These are phyloP conservation scores for Champsocephalus gunnari DNA, from an alignment of 2,797 vertebrate species.

Conservation along the genomic window DNA sequence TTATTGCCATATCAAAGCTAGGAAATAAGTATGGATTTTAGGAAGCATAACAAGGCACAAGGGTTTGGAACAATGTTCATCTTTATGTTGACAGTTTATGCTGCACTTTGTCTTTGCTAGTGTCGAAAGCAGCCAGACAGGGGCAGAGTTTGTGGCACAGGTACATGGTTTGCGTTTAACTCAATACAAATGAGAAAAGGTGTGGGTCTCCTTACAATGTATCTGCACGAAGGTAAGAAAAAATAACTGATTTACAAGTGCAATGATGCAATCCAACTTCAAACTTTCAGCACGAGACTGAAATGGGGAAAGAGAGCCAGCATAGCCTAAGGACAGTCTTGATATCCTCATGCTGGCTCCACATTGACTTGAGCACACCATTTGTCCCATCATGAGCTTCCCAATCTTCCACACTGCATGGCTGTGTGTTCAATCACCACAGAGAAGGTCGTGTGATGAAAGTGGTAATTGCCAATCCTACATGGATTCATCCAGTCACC, in stretches of 20 bases:
- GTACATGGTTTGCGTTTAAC: constrained; percentile 13
- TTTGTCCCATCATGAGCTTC: constrained; percentile 30
- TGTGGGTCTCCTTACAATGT: background rate
- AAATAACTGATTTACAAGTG: constrained; percentile 23
- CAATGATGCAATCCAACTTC: constrained; percentile 18
- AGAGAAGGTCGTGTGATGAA: background rate
- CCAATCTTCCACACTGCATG: constrained; percentile 22
- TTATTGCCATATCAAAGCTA: background rate
- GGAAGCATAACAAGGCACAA: background rate
- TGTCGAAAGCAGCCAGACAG: background rate
- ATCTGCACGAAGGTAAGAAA: constrained; percentile 3
- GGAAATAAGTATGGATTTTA: too few species aligned
- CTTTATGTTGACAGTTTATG: constrained; percentile 15
- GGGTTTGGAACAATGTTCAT: constrained; percentile 2
- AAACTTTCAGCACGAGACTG: background rate
- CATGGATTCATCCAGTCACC: constrained; percentile 27
- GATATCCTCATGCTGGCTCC: constrained; percentile 27
- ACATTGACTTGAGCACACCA: constrained; percentile 34
- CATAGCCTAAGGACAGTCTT: constrained; percentile 23
- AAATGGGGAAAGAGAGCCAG: constrained; percentile 19
- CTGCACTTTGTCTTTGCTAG: background rate
- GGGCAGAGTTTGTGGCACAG: background rate
- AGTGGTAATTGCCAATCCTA: constrained; percentile 26
- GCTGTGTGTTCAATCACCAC: constrained; percentile 31
- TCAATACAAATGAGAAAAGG: background rate